Percentiles rank a stretch among this genome's conserved stretches.
Conservation (phyloP, 2,113 vertebrate species). For the Condylura cristata region DNA sequence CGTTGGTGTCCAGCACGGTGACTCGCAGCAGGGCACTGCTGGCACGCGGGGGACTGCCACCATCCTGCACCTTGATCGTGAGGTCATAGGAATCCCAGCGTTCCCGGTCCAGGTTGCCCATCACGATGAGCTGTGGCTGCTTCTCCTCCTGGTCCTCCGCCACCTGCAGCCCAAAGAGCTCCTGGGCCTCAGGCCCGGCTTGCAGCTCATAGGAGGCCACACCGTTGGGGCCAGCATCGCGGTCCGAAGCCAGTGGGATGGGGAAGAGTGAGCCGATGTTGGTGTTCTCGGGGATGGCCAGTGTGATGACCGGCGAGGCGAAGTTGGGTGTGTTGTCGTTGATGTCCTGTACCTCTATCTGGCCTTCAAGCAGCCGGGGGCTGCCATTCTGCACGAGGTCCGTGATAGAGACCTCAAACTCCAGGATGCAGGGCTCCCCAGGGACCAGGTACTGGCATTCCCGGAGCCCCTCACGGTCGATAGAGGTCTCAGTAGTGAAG, state of each 20-base stretch:
- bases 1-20: conserved; percentile 96
- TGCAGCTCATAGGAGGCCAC: conserved; percentile 95
- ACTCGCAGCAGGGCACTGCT: conserved; percentile 96
- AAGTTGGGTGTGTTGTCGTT: conserved; percentile 99
- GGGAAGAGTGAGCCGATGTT: conserved; percentile 92
- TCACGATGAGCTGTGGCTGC: conserved; percentile 95
- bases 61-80: conserved; percentile 96
- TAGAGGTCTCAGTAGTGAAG: conserved; percentile 96
- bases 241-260: conserved; percentile 94
- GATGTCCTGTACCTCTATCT: conserved; percentile 95
- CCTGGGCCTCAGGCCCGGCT: conserved; percentile 89
- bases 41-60: conserved; percentile 90
- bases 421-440: conserved; percentile 92
- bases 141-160: conserved; percentile 94
- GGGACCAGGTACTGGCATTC: conserved; percentile 94
- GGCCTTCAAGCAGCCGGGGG: conserved; percentile 94
- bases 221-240: conserved; percentile 92
- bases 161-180: conserved; percentile 95
- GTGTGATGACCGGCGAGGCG: conserved; percentile 92
- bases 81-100: conserved; percentile 97
- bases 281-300: conserved; percentile 97
- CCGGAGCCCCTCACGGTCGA: conserved; percentile 93
- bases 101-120: conserved; percentile 96
- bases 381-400: conserved; percentile 91
- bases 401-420: conserved; percentile 98